A percentile compares a stretch with the other conserved stretches of the same genome.
phyloP scores from a whole-genome alignment of 2,797 vertebrate species.

The Typhlichthys subterraneus region DNA sequence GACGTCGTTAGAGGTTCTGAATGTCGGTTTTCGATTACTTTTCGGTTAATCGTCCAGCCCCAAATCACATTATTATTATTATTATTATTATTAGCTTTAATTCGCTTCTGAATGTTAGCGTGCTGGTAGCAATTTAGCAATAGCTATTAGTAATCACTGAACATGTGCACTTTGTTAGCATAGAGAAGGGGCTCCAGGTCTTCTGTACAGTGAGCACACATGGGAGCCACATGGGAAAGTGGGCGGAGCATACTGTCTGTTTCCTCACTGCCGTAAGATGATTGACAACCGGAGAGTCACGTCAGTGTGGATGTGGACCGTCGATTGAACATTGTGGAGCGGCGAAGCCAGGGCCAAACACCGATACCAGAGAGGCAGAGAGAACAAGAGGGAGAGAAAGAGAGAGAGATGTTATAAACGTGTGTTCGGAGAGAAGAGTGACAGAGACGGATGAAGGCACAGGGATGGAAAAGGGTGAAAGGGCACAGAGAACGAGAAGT shows the following conservation, averaged over 20 bases:
- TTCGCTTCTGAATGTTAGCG: no score
- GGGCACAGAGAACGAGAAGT: conserved; percentile 33
- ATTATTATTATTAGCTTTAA: no score
- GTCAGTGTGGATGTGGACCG: conserved; percentile 18
- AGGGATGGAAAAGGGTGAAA: conserved; percentile 20
- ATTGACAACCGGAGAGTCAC: conserved; percentile 17
- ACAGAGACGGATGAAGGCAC: conserved; percentile 41
- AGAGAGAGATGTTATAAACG: conserved; percentile 17
- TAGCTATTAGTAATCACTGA: no score
- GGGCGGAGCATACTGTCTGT: not conserved
- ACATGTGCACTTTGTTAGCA: no score
- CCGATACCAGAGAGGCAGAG: conserved; percentile 12
- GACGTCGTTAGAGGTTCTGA: no score
- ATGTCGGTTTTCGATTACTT: no score
- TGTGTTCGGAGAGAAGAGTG: conserved; percentile 11
- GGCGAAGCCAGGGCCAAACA: conserved; percentile 21
- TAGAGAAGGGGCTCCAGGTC: no score
- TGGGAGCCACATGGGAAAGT: conserved; percentile 26
- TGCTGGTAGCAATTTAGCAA: no score
- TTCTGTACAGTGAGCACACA: not conserved
- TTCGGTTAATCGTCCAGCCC: no score
- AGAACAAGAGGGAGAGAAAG: not conserved
- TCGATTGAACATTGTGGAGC: conserved; percentile 21
- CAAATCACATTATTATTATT: no score
- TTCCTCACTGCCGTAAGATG: conserved; percentile 8